Base-by-base conservation (phyloP, 2,888 invertebrate species). In the Aquatica leii region DNA sequence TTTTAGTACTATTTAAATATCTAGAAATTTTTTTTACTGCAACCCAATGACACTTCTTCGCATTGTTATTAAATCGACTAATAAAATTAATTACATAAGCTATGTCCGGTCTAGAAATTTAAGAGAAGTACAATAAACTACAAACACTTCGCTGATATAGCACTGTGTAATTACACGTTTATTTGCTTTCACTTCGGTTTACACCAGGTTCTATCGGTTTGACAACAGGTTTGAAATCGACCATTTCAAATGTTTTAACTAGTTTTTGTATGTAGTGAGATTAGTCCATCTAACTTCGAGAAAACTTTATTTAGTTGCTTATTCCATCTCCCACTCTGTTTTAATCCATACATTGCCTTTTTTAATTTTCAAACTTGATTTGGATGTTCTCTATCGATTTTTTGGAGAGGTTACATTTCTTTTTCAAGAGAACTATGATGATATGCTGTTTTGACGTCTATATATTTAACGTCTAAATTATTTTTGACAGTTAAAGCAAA, bases 71-170 rank as follows among this genome's bases (percentile, higher is more conserved):
- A 37, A 55, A 55, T 14, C 66, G 64, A 51, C 68, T 72, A 4
- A 68, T 49, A 31, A 63, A n/a, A 53, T 66, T 69, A 0, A 69
- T 62, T 17, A 66, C 66, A 35, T 57, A 60, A 15, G 65, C 56
- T 12, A 69, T 69, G 52, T 68, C 66, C 8, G 67, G 66, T 34
- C 65, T 50, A 12, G 66, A 63, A n/a, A 58, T 56, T 52, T 68
- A 62, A 1, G 52, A 60, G n/a, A 65, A 43, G 43, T 67, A 72
- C 6, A 68, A 41, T 6, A 67, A 54, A 53, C 67, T 64, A 0
- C 67, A 69, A 12, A 67, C 46, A 9, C 62, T 63, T 46, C 66
- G n/a, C 12, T 11, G 37, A 11, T 37, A 37, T 37, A 11, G 37
- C 6, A 24, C 24, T 4, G 24, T 24, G 6, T 24, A 2, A 24